Conservation (phyloP, 2,113 vertebrate genomes). For the Sterna hirundo region DNA sequence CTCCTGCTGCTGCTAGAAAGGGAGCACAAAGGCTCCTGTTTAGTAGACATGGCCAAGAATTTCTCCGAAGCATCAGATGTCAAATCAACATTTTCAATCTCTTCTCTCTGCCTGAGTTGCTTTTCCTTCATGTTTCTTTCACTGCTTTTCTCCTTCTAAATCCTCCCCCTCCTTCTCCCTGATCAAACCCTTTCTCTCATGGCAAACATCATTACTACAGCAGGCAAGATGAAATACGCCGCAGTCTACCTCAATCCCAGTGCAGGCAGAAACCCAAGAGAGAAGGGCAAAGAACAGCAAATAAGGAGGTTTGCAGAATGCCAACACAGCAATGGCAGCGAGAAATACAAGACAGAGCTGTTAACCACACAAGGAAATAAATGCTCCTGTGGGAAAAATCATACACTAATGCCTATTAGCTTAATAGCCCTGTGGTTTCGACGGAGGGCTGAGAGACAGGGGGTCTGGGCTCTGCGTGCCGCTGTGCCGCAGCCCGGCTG, state of each 20-base stretch:
- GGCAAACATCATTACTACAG: constrained; percentile 39
- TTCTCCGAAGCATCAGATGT: background rate
- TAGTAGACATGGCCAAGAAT: background rate
- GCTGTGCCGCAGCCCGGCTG: background rate
- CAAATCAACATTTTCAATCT: constrained; percentile 48
- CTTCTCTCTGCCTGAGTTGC: background rate
- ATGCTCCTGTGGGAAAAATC: constrained; percentile 64
- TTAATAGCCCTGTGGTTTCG: constrained; percentile 66
- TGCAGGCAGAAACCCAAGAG: constrained; percentile 47
- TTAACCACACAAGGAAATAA: constrained; percentile 68
- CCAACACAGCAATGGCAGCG: constrained; percentile 43
- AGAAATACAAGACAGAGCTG: constrained; percentile 62
- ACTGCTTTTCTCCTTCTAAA: background rate
- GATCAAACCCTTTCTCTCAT: constrained; percentile 1
- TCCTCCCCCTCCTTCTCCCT: background rate
- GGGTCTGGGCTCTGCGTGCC: background rate
- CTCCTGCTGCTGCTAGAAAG: background rate
- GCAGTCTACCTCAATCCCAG: constrained; percentile 2
- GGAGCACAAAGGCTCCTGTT: background rate
- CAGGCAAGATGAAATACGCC: background rate
- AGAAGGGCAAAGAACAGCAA: constrained; percentile 42
- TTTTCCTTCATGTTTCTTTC: constrained; percentile 16
- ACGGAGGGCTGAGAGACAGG: constrained; percentile 18
- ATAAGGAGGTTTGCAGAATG: constrained; percentile 47
- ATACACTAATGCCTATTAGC: constrained; percentile 74